A percentile compares a stretch with the other conserved stretches of the same genome.
These are phyloP conservation scores for Temnothorax longispinosus DNA, from an alignment of 1,140 invertebrate genomes.

Conservation along the genomic window DNA sequence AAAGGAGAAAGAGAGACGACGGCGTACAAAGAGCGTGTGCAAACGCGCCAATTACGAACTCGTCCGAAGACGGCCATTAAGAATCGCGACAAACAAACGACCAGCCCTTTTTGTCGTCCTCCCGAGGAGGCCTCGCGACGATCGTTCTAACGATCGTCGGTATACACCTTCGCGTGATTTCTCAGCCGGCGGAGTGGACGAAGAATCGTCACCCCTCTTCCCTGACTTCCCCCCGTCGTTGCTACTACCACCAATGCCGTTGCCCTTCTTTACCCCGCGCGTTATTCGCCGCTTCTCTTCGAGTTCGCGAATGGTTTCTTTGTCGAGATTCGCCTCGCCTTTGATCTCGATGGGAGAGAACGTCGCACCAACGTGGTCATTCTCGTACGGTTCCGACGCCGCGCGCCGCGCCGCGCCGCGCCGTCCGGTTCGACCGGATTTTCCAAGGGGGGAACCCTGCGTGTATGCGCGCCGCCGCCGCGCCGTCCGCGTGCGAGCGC, in stretches of 20 bases:
- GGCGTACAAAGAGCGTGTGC: constrained; percentile 54
- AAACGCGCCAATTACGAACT: constrained; percentile 77
- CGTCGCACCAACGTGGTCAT: constrained; percentile 15
- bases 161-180: constrained; percentile 73
- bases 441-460: constrained; percentile 44
- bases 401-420: too few relatives aligned
- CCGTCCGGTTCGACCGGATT: constrained; percentile 70
- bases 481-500: constrained; percentile 20
- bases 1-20: constrained; percentile 53
- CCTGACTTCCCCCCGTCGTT: background rate
- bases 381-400: constrained; percentile 5
- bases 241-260: background rate
- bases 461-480: background rate
- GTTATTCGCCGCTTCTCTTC: background rate
- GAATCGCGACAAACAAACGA: constrained; percentile 78
- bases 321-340: constrained; percentile 65
- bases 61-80: constrained; percentile 76
- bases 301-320: constrained; percentile 61
- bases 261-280: background rate
- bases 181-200: background rate
- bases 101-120: constrained; percentile 77
- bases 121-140: constrained; percentile 62
- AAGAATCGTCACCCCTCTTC: background rate
- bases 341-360: constrained; percentile 66
- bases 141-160: constrained; percentile 79